Percentiles rank a stretch among this genome's conserved stretches.
Evolutionary conservation across 2,113 vertebrate genomes (phyloP).

Genomic region (Scolopax mira): DNA sequence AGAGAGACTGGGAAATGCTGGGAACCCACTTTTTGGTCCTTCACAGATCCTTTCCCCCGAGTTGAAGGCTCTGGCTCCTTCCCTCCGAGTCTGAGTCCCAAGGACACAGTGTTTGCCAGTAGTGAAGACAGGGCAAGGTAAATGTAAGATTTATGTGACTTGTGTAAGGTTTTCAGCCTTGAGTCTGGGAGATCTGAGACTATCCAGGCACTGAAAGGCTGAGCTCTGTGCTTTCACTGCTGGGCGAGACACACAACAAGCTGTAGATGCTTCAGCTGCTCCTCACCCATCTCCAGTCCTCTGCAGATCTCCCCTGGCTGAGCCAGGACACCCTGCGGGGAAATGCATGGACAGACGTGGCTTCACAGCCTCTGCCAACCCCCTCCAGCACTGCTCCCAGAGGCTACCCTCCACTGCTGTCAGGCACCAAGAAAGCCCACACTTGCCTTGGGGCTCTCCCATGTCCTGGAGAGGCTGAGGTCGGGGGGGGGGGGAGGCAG

Average conservation of each 20-base stretch:
- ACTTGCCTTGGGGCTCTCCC: background rate
- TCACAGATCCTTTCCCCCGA: background rate
- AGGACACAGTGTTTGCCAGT: background rate
- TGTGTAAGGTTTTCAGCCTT: background rate
- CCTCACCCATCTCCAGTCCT: background rate
- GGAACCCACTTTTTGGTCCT: background rate
- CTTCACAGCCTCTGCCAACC: fast-evolving
- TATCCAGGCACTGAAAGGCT: background rate
- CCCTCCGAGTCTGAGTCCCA: background rate
- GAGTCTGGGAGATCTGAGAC: background rate
- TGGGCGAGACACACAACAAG: background rate
- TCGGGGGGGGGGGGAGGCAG: background rate
- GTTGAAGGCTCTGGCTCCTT: background rate
- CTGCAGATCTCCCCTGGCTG: background rate
- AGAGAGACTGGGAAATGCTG: background rate
- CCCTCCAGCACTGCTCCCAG: background rate
- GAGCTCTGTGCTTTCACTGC: background rate
- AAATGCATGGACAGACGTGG: background rate
- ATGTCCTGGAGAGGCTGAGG: background rate
- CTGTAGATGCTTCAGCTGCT: background rate
- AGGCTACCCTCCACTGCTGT: fast-evolving
- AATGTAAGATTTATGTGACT: background rate
- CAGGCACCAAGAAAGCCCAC: background rate
- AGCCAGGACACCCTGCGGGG: background rate
- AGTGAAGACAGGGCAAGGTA: background rate